These are phyloP conservation scores for Lithophane semibrunnea DNA, from an alignment of 2,888 invertebrate species.

Conservation along the genomic window DNA sequence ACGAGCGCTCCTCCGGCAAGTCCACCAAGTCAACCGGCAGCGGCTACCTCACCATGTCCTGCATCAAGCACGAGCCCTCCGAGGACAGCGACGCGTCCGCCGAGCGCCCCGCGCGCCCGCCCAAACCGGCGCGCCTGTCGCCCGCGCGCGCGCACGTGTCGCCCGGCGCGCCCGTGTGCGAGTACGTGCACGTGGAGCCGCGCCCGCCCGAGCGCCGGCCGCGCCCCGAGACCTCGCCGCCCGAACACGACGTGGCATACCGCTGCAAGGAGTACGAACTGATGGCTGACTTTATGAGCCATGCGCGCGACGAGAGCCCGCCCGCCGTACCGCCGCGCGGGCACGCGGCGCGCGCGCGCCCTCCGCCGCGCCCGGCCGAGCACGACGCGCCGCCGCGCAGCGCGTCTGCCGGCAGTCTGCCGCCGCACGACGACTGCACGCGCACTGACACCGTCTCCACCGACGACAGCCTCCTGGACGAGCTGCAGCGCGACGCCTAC, in stretches of 20 bases:
- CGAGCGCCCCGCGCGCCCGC: slow-evolving; percentile 84
- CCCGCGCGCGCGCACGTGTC: slow-evolving; percentile 75
- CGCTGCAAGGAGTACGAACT: slow-evolving; percentile 84
- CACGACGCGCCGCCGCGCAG: slow-evolving; percentile 91
- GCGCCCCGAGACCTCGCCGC: slow-evolving; percentile 67
- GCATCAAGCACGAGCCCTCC: slow-evolving; percentile 83
- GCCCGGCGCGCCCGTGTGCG: slow-evolving; percentile 73
- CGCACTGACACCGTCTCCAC: slow-evolving; percentile 83
- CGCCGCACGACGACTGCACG: slow-evolving; percentile 76
- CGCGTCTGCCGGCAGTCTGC: slow-evolving; percentile 91
- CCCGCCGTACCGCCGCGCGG: slow-evolving; percentile 79
- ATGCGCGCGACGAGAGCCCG: slow-evolving; percentile 71
- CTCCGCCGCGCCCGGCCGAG: slow-evolving; percentile 70
- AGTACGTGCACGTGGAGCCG: slow-evolving; percentile 88
- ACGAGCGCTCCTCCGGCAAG: slow-evolving; percentile 85
- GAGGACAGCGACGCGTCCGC: slow-evolving; percentile 83
- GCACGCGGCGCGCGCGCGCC: slow-evolving; percentile 71
- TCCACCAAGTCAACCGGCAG: slow-evolving; percentile 83
- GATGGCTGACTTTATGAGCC: slow-evolving; percentile 83
- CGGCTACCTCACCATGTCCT: slow-evolving; percentile 88
- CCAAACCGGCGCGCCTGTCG: slow-evolving; percentile 83
- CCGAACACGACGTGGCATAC: slow-evolving; percentile 66
- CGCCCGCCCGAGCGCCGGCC: slow-evolving; percentile 84
- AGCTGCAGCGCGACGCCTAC: slow-evolving; percentile 84
- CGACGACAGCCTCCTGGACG: slow-evolving; percentile 87